phyloP scores from a whole-genome alignment of 2,797 vertebrate genomes.

The Hylomyscus alleni region DNA sequence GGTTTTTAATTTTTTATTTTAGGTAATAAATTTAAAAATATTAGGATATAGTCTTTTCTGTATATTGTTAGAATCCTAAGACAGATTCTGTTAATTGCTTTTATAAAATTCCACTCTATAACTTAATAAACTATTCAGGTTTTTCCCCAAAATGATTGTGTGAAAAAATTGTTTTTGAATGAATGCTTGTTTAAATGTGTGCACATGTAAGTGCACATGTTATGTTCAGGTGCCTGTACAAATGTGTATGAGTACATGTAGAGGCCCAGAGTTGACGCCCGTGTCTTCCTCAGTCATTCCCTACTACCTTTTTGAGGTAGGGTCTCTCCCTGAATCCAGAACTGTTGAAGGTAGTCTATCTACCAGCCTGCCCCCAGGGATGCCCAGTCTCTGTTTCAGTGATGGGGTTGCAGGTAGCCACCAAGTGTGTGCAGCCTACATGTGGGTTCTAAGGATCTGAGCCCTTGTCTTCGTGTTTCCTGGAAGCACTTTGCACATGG shows the following conservation, averaged over 20 bases:
- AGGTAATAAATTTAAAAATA: not conserved
- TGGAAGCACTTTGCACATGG: not conserved
- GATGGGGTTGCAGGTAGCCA: not conserved
- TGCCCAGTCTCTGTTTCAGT: not conserved
- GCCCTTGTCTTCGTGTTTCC: not conserved
- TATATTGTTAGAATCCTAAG: not conserved
- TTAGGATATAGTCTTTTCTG: not conserved
- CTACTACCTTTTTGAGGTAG: not conserved
- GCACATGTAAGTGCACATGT: not conserved
- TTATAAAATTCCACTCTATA: conserved; percentile 5
- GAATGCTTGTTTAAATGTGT: not conserved
- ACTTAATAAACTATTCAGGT: not conserved
- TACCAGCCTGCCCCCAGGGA: not conserved
- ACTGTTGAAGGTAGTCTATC: not conserved
- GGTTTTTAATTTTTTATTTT: not conserved
- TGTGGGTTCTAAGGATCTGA: not conserved
- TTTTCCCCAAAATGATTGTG: not conserved
- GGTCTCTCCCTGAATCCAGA: not conserved
- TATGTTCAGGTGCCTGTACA: not conserved
- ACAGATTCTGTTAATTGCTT: not conserved
- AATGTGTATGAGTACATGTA: too few species aligned
- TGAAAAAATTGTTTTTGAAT: not conserved
- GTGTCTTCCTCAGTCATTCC: not conserved
- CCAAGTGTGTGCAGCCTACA: not conserved
- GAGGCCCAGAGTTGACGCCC: too few species aligned